Evolutionary conservation across 2,888 invertebrate species (phyloP).

Genomic region (Drosophila recens): DNA sequence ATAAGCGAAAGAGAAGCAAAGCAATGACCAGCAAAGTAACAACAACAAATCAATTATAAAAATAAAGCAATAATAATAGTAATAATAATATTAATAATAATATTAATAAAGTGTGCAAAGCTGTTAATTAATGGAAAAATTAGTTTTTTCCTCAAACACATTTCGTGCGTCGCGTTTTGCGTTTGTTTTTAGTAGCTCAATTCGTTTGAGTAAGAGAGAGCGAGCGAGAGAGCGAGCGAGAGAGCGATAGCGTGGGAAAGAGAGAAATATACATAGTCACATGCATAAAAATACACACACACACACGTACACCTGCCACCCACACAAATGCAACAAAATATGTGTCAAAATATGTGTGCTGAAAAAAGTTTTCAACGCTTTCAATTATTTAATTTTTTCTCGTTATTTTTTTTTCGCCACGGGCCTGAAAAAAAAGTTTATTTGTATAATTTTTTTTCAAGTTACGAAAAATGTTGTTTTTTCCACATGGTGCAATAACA

Average conservation of each 20-base stretch:
- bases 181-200: slow-evolving; percentile 17
- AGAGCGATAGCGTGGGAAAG: not conserved
- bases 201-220: not conserved
- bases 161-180: slow-evolving; percentile 17
- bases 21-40: slow-evolving; percentile 2
- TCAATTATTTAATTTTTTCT: slow-evolving; percentile 31
- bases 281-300: not conserved
- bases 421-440: slow-evolving; percentile 13
- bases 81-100: not conserved
- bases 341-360: slow-evolving; percentile 45
- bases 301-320: not conserved
- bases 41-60: slow-evolving; percentile 11
- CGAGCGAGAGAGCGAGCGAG: not conserved
- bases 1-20: slow-evolving; percentile 17
- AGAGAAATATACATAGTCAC: not conserved
- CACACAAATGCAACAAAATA: slow-evolving; percentile 32
- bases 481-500: slow-evolving; percentile 30
- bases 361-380: slow-evolving; percentile 18
- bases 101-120: slow-evolving; percentile 37
- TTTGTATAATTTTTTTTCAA: slow-evolving; percentile 38
- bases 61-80: slow-evolving; percentile 10
- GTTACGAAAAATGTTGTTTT: slow-evolving; percentile 31
- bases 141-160: slow-evolving; percentile 12
- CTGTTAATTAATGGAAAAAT: slow-evolving; percentile 54
- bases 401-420: not conserved